Conservation (phyloP, 2,797 vertebrate genomes). For the Avahi laniger region DNA sequence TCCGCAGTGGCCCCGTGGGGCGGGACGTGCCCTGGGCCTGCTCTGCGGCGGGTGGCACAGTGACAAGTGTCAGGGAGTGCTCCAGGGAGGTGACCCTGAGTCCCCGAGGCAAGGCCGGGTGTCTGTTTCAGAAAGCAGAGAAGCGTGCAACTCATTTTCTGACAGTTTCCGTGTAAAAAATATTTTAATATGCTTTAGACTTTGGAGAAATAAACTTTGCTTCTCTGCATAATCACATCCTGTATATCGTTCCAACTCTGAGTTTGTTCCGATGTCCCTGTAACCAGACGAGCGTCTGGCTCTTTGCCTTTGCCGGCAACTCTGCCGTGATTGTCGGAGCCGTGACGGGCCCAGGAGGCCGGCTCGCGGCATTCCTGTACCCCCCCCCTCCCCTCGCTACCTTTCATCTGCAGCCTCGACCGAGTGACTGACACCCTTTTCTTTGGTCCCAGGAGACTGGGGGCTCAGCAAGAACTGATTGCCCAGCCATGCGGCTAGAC, state of each 20-base stretch:
- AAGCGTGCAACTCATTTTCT: neutral
- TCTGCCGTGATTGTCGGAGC: neutral
- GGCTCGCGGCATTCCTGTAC: neutral
- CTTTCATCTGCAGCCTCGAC: too few species aligned
- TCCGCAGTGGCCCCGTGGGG: neutral
- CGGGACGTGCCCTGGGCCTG: neutral
- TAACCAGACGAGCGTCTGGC: neutral
- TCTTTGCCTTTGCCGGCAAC: conserved; percentile 25
- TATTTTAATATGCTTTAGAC: conserved; percentile 21
- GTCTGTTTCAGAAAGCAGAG: conserved; percentile 1
- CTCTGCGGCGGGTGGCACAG: neutral
- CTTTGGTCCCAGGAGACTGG: conserved; percentile 90
- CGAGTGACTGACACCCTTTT: conserved; percentile 70
- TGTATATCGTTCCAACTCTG: neutral
- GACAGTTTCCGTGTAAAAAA: conserved; percentile 7
- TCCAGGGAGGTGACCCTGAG: neutral
- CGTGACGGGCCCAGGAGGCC: neutral
- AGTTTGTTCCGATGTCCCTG: neutral
- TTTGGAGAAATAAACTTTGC: conserved; percentile 34
- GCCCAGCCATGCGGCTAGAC: conserved; percentile 95
- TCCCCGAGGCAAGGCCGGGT: neutral
- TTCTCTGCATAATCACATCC: conserved; percentile 28
- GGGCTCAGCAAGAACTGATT: conserved; percentile 97
- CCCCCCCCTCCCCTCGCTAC: too few species aligned
- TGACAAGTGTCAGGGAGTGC: neutral